phyloP scores from a whole-genome alignment of 2,888 invertebrate genomes.

The Drosophila borborema region DNA sequence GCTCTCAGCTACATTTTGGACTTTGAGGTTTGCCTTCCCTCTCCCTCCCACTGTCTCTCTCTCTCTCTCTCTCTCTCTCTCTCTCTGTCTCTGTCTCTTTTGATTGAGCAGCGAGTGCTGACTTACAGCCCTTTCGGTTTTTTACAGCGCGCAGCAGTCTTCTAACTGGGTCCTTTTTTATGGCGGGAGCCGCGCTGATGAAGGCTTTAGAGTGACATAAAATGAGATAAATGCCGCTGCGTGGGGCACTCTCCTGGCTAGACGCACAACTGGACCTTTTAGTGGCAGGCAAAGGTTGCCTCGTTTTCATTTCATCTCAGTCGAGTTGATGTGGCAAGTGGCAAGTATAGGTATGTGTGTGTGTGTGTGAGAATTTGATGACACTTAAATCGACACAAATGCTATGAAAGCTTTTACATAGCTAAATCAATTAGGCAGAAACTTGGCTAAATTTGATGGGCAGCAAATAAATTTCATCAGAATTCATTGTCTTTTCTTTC shows the following conservation, averaged over 20 bases:
- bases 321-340: conserved; percentile 24
- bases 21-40: conserved; percentile 33
- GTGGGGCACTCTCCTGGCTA: conserved; percentile 23
- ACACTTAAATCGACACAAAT: conserved; percentile 23
- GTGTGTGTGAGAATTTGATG: conserved; percentile 7
- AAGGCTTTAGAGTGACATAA: conserved; percentile 66
- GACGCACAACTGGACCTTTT: conserved; percentile 43
- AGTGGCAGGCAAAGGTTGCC: conserved; percentile 37
- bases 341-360: not conserved
- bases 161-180: conserved; percentile 37
- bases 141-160: conserved; percentile 32
- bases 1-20: conserved; percentile 39
- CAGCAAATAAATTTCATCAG: not conserved
- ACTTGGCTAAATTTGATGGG: not conserved
- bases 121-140: conserved; percentile 51
- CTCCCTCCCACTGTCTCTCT: not conserved
- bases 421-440: conserved; percentile 32
- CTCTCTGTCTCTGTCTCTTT: conserved; percentile 13
- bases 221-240: conserved; percentile 59
- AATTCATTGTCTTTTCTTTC: too few relatives aligned
- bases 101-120: conserved; percentile 49
- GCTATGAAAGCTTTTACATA: conserved; percentile 9
- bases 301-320: conserved; percentile 44
- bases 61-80: not conserved
- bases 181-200: conserved; percentile 54